Evolutionary conservation across 64 coral and sea anemone species (phyloP), one percentile per base, ranked within the genome.

Genomic region (Dendronephthya gigantea): DNA sequence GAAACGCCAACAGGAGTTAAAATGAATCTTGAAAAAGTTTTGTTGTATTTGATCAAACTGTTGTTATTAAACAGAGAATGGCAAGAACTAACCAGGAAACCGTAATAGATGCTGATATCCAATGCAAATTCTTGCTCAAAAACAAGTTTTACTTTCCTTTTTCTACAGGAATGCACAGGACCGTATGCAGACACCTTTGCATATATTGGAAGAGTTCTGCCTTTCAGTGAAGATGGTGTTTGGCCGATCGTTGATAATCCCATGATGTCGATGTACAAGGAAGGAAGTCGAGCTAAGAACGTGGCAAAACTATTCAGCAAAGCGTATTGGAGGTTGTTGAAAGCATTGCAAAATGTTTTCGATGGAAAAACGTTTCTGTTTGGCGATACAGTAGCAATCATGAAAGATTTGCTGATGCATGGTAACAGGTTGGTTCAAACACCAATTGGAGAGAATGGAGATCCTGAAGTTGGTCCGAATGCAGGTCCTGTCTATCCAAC

Each of bases 391-490:
- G 59, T 96, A 48, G 93, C 90, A 0, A 72, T 95, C 1, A 95
- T 95, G 93, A 91, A 87, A 27, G 91, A 90, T 0, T 51, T 95
- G 16, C 70, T 82, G 6, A 76, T 95, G 7, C 82, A 91, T 41
- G 45, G 88, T 1, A 92, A 82, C 31, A 82, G 86, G 41, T 39
- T 95, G 7, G 82, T 95, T 1, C 83, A 62, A 14, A 95, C 90
- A n/a, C 93, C 93, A 0, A 83, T 95, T 58, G 81, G 85, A 22
- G 83, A 87, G 1, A 49, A 90, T 23, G 87, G 93, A 22, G 93
- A 95, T 83, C 93, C 90, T 1, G 69, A 92, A 83, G 35, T 92
- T n/a, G 93, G 93, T 1, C 93, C 93, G 19, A 96, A 96, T 35
- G 90, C 90, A 81, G 90, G 84, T 1, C 93, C 93, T 0, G 72